These are phyloP conservation scores for Bolinopsis microptera DNA, from an alignment of 37 sponge, comb jelly and placozoan species.

Conservation along the genomic window DNA sequence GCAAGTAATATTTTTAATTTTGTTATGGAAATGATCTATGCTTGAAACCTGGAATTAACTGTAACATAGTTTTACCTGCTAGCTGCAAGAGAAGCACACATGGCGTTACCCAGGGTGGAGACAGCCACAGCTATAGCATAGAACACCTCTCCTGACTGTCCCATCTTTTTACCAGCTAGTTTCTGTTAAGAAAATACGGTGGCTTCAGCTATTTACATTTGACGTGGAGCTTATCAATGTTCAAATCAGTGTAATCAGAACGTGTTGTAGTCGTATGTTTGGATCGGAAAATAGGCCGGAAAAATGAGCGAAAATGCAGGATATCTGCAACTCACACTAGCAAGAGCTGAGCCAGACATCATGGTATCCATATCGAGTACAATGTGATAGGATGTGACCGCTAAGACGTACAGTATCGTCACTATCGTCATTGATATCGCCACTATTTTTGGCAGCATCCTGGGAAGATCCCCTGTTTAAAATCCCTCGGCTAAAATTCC, in stretches of 20 bases:
- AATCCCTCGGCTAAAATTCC: too few species aligned
- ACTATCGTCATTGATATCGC: background rate
- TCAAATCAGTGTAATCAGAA: too few species aligned
- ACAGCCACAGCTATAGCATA: background rate
- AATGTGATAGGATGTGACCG: background rate
- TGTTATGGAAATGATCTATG: too few species aligned
- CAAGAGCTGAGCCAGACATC: background rate
- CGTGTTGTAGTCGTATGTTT: too few species aligned
- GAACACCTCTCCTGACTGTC: background rate
- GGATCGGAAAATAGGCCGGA: too few species aligned
- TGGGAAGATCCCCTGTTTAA: too few species aligned
- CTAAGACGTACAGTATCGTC: background rate
- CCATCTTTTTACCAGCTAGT: background rate
- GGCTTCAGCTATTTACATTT: too few species aligned
- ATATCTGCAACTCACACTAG: slow-evolving; percentile 36
- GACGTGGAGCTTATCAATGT: too few species aligned
- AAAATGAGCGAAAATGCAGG: too few species aligned
- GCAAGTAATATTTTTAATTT: too few species aligned
- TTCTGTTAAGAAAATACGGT: background rate
- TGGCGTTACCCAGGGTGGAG: background rate
- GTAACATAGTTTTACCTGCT: slow-evolving; percentile 3
- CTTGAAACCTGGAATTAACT: background rate
- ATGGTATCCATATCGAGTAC: slow-evolving; percentile 7
- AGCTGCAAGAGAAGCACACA: slow-evolving; percentile 28
- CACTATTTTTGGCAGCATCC: background rate